phyloP scores from a whole-genome alignment of 2,888 invertebrate genomes.

The Poecilobothrus nobilitatus region DNA sequence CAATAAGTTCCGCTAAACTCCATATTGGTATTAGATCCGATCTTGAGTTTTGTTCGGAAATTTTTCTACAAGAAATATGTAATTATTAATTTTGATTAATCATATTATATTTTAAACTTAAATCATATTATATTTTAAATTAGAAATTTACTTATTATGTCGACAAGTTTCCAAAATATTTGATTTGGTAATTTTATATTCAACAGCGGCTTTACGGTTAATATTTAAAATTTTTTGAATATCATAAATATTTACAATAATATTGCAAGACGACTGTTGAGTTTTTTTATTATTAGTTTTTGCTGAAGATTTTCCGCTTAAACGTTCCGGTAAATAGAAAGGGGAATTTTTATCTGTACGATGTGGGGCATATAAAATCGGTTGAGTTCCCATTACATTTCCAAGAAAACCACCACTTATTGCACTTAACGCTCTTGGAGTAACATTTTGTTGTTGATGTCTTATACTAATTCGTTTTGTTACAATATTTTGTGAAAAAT shows the following conservation, averaged over 20 bases:
- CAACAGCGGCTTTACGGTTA: conserved; percentile 70
- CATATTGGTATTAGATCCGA: conserved; percentile 81
- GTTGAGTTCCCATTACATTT: conserved; percentile 41
- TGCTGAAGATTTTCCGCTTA: conserved; percentile 35
- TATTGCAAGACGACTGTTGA: conserved; percentile 32
- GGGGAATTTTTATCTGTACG: conserved; percentile 55
- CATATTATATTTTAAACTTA: not conserved
- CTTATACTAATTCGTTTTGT: conserved; percentile 60
- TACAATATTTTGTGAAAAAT: conserved; percentile 70
- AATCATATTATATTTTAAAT: not conserved
- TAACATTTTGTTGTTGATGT: conserved; percentile 66
- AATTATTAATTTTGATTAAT: too few species aligned
- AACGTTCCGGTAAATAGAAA: conserved; percentile 69
- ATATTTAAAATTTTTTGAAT: conserved; percentile 61
- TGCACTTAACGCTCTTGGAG: conserved; percentile 70
- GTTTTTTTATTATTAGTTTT: conserved; percentile 40
- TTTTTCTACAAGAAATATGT: conserved; percentile 45
- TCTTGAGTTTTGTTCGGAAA: conserved; percentile 67
- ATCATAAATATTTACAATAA: conserved; percentile 40
- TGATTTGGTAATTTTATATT: conserved; percentile 57
- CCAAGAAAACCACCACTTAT: conserved; percentile 48
- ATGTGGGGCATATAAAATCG: conserved; percentile 34
- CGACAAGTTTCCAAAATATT: conserved; percentile 61
- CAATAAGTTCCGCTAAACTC: conserved; percentile 70
- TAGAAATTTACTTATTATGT: conserved; percentile 48